phyloP scores from a whole-genome alignment of 2,888 invertebrate species.

The Coremacera marginata region DNA sequence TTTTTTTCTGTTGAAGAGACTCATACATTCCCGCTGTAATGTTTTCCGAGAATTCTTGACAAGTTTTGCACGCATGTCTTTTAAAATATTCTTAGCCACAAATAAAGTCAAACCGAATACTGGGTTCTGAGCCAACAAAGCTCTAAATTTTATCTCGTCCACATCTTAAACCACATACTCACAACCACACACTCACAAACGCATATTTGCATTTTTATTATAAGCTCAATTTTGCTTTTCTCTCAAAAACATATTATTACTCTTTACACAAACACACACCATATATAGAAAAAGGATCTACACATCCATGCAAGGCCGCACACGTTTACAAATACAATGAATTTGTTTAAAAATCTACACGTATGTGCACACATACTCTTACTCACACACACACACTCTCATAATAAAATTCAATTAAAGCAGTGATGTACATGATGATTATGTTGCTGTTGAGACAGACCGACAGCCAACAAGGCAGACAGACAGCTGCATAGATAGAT shows the following conservation, averaged over 20 bases:
- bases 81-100: too few relatives aligned
- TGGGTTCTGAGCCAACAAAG: not conserved
- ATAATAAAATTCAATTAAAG: not conserved
- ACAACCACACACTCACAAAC: not conserved
- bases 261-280: too few relatives aligned
- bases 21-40: too few relatives aligned
- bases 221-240: too few relatives aligned
- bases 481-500: not conserved
- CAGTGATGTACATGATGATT: not conserved
- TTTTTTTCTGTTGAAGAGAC: too few relatives aligned
- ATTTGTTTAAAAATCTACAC: not conserved
- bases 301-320: too few relatives aligned
- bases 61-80: too few relatives aligned
- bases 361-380: not conserved
- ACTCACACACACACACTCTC: not conserved
- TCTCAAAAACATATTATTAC: too few relatives aligned
- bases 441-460: not conserved
- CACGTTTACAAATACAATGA: too few relatives aligned
- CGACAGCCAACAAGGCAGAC: not conserved
- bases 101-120: not conserved
- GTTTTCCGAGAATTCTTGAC: too few relatives aligned
- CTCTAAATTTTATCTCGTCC: not conserved
- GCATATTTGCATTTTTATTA: not conserved
- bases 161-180: not conserved
- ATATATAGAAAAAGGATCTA: too few relatives aligned